Evolutionary conservation across 2,797 vertebrate genomes (phyloP), one percentile per base, ranked within the genome.

Genomic region (Euphonia xanthogaster): DNA sequence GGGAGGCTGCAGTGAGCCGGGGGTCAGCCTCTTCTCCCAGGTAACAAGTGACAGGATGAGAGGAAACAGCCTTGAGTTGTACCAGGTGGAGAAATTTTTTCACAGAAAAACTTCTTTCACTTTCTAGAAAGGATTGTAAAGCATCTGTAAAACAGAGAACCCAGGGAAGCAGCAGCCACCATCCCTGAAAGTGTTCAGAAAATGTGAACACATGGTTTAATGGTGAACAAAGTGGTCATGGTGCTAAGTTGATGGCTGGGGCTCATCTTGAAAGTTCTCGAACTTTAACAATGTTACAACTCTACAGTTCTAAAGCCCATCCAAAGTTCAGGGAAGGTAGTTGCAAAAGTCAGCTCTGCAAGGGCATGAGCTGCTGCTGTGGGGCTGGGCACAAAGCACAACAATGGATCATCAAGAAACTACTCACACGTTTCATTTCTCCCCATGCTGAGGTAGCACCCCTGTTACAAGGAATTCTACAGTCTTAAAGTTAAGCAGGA

Each of bases 141-240:
- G 9, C 13, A 45, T 10, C 1, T 50, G 35, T 10, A 50, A 35
- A 68, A 40, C 12, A 57, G 20, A 50, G 10, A 9, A 28, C 3
- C 27, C 20, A 33, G 12, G n/a, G 11, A 75, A 68, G 31, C 37
- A 54, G 39, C 1, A 70, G 50, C 42, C 44, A 57, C 14, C 22
- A 57, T 2, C 39, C n/a, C 65, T 17, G 10, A 16, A 51, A 51
- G n/a, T 4, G 0, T 23, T 51, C 57, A 51, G 28, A 63, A 71
- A 57, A 45, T 2, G 5, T 17, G n/a, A 76, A 24, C 24, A 27
- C 24, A 9, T 14, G 17, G 24, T 55, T 57, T 31, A 48, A 57
- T 9, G 16, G n/a, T 22, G 24, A 82, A 51, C 30, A 20, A 2
- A 28, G 44, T 0, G 0, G 16, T 33, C 3, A 2, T 8, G 12